A percentile compares a stretch with the other conserved stretches of the same genome.
These are phyloP conservation scores for Phataginus tricuspis DNA, from an alignment of 2,797 vertebrate genomes.

Conservation along the genomic window DNA sequence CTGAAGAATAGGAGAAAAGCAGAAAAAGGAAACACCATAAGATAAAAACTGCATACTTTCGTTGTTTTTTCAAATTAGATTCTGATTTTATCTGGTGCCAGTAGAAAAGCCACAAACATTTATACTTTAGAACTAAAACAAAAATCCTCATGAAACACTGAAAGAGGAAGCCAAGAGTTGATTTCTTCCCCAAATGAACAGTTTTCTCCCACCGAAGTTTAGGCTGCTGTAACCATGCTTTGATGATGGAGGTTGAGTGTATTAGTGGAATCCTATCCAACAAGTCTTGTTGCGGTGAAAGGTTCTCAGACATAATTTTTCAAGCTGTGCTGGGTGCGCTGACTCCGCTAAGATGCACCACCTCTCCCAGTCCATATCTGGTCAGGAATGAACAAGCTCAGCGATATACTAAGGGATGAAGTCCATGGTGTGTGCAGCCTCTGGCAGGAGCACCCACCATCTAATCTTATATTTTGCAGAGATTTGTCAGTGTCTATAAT, in stretches of 20 bases:
- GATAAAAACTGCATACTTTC: constrained; percentile 9
- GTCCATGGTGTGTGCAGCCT: not conserved
- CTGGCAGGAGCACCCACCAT: not conserved
- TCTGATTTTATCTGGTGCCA: constrained; percentile 9
- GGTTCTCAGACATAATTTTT: not conserved
- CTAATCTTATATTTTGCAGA: not conserved
- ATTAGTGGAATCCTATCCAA: not conserved
- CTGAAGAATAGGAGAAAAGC: not conserved
- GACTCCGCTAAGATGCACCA: not conserved
- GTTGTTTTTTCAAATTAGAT: not conserved
- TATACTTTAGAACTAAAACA: constrained; percentile 26
- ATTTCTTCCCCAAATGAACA: constrained; percentile 31
- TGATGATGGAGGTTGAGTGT: not conserved
- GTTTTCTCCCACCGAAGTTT: not conserved
- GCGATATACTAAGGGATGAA: not conserved
- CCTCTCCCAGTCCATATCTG: not conserved
- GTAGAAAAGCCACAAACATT: not conserved
- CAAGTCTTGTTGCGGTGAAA: not conserved
- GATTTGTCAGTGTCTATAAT: not conserved
- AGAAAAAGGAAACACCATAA: constrained; percentile 15
- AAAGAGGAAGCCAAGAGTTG: constrained; percentile 50
- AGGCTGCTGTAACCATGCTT: not conserved
- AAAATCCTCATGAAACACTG: not conserved
- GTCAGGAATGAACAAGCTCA: not conserved
- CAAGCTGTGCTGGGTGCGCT: not conserved